These are phyloP conservation scores for Callipepla squamata DNA, from an alignment of 2,113 vertebrate species.

Conservation along the genomic window DNA sequence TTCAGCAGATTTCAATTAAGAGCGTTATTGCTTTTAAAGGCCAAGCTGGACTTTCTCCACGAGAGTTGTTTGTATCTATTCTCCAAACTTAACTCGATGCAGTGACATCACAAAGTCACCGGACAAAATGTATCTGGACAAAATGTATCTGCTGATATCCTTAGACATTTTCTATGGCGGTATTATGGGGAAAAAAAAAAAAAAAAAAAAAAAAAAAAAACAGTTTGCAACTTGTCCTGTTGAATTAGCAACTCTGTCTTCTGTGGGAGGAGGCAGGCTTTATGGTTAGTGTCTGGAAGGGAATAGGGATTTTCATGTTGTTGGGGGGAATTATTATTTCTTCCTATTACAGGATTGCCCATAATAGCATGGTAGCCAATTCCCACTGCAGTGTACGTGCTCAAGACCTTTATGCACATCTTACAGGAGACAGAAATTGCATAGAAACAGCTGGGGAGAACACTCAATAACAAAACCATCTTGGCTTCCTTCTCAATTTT, in stretches of 20 bases:
- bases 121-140: not conserved
- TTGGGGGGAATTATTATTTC: not conserved
- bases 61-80: not conserved
- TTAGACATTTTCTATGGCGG: not conserved
- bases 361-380: not conserved
- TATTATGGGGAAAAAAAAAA: not conserved
- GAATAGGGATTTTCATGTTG: not conserved
- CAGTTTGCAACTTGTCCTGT: not conserved
- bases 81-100: not conserved
- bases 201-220: not conserved
- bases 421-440: not conserved
- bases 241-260: not conserved
- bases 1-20: constrained; percentile 11
- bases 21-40: constrained; percentile 16
- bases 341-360: not conserved
- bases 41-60: not conserved
- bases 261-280: not conserved
- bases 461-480: constrained; percentile 4
- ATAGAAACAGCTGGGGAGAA: not conserved
- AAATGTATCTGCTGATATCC: not conserved
- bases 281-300: not conserved
- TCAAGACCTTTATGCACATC: not conserved
- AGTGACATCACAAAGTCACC: not conserved
- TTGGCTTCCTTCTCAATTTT: not conserved
- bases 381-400: not conserved